Evolutionary conservation across 1,140 invertebrate genomes (phyloP).

Genomic region (Drosophila ambigua): DNA sequence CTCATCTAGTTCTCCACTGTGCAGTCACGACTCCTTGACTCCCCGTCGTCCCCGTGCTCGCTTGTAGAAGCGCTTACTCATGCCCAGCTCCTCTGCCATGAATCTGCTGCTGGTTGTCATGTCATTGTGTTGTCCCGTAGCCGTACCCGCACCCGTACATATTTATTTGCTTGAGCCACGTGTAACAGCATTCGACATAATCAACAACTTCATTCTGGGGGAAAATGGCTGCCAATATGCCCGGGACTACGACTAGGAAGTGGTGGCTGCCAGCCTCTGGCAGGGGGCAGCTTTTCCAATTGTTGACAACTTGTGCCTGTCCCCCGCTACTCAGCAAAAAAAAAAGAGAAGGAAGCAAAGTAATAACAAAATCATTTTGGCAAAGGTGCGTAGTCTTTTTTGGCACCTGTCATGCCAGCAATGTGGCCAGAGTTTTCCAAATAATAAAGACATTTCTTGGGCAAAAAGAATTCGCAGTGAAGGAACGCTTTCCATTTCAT

Average conservation of each 20-base stretch:
- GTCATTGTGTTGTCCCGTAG: constrained; percentile 34
- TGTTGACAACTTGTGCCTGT: constrained; percentile 72
- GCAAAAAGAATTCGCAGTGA: no score
- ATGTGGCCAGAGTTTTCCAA: no score
- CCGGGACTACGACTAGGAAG: constrained; percentile 3
- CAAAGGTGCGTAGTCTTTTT: constrained; percentile 42
- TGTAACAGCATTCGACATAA: constrained; percentile 56
- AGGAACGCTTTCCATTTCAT: no score
- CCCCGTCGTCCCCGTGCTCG: constrained; percentile 12
- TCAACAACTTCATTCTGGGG: constrained; percentile 70
- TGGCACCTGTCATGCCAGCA: constrained; percentile 33
- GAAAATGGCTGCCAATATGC: constrained; percentile 48
- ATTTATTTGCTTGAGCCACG: constrained; percentile 40
- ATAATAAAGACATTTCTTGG: no score
- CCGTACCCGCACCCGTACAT: not conserved
- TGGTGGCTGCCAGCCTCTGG: not conserved
- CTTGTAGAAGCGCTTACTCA: constrained; percentile 57
- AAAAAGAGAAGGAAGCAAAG: constrained; percentile 33
- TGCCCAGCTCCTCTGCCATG: constrained; percentile 40
- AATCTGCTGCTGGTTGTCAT: constrained; percentile 40
- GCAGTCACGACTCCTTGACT: not conserved
- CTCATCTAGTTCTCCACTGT: constrained; percentile 46
- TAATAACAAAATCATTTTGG: constrained; percentile 67
- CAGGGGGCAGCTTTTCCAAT: constrained; percentile 39
- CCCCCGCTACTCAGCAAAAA: constrained; percentile 17